Conservation (phyloP, 53 echinoderm and acorn worm species). For the Stichopus horrens region DNA sequence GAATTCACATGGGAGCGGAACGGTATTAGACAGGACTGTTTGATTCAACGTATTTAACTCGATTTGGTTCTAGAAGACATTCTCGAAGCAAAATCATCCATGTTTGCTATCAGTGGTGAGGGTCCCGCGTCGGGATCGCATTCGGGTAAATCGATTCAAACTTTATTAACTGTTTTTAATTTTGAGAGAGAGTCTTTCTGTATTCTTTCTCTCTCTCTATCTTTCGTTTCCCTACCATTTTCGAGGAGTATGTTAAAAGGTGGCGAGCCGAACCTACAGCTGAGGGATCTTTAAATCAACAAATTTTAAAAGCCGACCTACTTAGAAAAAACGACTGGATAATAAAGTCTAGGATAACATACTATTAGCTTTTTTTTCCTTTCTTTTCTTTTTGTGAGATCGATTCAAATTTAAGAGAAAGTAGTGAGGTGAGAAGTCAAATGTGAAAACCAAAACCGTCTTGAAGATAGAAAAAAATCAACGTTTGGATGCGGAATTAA, state of each 20-base stretch:
- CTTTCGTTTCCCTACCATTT: no score
- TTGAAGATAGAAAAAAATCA: no score
- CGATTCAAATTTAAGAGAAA: background rate
- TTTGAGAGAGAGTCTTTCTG: background rate
- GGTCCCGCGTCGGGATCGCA: background rate
- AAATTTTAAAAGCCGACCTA: background rate
- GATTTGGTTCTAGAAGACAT: conserved; percentile 3
- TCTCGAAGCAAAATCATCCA: conserved; percentile 19
- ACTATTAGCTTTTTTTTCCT: background rate
- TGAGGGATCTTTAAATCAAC: background rate
- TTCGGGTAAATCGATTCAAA: conserved; percentile 18
- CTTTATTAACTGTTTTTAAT: conserved; percentile 27
- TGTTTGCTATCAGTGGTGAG: conserved; percentile 15
- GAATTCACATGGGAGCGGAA: conserved; percentile 20
- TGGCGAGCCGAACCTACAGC: background rate
- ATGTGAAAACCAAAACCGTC: background rate
- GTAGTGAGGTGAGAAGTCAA: background rate
- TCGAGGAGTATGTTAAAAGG: no score
- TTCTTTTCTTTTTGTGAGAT: background rate
- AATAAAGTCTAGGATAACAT: background rate
- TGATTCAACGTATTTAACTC: conserved; percentile 13
- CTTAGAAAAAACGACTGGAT: background rate
- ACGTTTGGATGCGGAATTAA: no score
- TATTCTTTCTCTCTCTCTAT: no score
- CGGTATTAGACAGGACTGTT: background rate